These are phyloP conservation scores for Oceanodroma tethys DNA, from an alignment of 2,113 vertebrate species.

Conservation along the genomic window DNA sequence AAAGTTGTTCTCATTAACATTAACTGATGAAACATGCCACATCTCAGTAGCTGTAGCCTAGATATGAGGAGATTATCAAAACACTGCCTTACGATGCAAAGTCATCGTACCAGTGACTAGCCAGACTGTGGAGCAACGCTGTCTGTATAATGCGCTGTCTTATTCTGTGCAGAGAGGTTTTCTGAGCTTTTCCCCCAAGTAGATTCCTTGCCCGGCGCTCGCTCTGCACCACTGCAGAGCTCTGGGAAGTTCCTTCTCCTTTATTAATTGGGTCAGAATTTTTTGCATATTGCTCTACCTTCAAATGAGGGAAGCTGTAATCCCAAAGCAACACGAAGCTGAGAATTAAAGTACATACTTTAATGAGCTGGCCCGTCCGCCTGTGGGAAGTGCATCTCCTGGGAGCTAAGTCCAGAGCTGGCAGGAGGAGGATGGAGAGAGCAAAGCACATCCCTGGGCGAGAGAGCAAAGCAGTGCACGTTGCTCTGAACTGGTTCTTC, in stretches of 20 bases:
- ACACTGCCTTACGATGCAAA: not conserved
- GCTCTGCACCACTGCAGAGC: not conserved
- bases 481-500: not conserved
- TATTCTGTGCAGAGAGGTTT: not conserved
- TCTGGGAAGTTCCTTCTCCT: slow-evolving; percentile 23
- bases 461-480: not conserved
- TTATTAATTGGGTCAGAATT: slow-evolving; percentile 37
- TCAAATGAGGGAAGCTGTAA: not conserved
- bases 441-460: not conserved
- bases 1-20: not conserved
- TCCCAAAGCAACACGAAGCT: not conserved
- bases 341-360: slow-evolving; percentile 22
- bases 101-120: not conserved
- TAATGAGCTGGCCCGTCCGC: not conserved
- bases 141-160: not conserved
- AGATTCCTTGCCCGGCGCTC: not conserved
- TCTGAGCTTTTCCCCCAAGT: not conserved
- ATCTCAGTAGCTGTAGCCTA: not conserved
- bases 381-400: not conserved
- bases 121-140: not conserved
- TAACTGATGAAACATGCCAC: not conserved
- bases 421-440: not conserved
- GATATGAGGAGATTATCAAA: not conserved
- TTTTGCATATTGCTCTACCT: slow-evolving; percentile 28
- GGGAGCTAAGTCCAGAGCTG: not conserved